A percentile compares a stretch with the other conserved stretches of the same genome.
Evolutionary conservation across 2,888 invertebrate genomes (phyloP).

Genomic region (Schrankia costaestrigalis): DNA sequence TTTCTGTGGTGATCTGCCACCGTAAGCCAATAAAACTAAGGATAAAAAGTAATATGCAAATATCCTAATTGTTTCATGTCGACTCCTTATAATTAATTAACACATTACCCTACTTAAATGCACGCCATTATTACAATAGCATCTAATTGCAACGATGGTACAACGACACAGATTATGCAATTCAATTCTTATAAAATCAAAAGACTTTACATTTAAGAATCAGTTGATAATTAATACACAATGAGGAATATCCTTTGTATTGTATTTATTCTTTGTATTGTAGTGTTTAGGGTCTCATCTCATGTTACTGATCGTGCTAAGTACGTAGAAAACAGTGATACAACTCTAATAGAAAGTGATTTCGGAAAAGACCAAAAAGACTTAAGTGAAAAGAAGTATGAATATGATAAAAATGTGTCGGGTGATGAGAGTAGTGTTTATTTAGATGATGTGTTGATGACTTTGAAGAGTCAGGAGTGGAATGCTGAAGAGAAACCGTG

Average conservation of each 20-base stretch:
- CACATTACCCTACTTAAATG: slow-evolving; percentile 8
- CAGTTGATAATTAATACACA: slow-evolving; percentile 36
- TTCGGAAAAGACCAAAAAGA: slow-evolving; percentile 13
- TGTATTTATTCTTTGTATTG: slow-evolving; percentile 17
- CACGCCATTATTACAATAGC: slow-evolving; percentile 18
- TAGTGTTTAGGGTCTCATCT: slow-evolving; percentile 24
- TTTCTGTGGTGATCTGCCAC: no score
- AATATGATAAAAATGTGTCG: slow-evolving; percentile 25
- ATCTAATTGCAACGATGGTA: slow-evolving; percentile 36
- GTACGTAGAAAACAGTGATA: slow-evolving; percentile 8
- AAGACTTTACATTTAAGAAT: slow-evolving; percentile 26
- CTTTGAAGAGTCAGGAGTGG: slow-evolving; percentile 62
- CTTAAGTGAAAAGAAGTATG: slow-evolving; percentile 22
- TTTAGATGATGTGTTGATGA: slow-evolving; percentile 63
- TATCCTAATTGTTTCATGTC: no score
- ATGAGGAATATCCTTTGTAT: slow-evolving; percentile 42
- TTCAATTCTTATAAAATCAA: slow-evolving; percentile 45
- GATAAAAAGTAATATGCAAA: no score
- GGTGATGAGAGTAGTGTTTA: slow-evolving; percentile 47
- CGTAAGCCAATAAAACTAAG: no score
- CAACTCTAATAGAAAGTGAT: slow-evolving; percentile 8
- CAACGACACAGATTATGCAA: slow-evolving; percentile 45
- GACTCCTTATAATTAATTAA: no score
- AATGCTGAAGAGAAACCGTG: slow-evolving; percentile 55
- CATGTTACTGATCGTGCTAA: slow-evolving; percentile 34